phyloP scores from a whole-genome alignment of 2,113 vertebrate genomes.

The Tursiops truncatus region DNA sequence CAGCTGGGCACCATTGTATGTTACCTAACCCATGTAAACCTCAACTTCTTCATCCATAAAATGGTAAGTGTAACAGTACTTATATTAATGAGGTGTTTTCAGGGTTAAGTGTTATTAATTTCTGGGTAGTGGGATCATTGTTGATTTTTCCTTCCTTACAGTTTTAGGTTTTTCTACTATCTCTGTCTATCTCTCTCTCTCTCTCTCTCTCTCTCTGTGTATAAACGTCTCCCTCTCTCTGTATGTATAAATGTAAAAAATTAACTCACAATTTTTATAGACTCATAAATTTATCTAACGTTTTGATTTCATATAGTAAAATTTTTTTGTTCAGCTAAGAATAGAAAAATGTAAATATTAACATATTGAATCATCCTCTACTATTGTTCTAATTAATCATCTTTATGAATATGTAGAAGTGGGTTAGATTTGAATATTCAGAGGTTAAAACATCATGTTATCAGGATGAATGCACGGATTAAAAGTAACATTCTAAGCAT shows the following conservation, averaged over 20 bases:
- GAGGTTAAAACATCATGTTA: neutral
- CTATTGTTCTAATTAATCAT: neutral
- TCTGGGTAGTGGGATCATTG: neutral
- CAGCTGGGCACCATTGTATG: accelerated
- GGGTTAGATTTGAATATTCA: constrained; percentile 10
- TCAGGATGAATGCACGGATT: neutral
- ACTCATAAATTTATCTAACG: neutral
- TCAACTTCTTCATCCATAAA: neutral
- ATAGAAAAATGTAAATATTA: neutral
- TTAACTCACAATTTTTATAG: neutral
- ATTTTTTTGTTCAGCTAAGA: neutral
- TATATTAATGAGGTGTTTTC: neutral
- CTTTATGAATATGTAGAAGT: neutral
- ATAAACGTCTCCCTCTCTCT: neutral
- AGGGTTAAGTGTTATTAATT: neutral
- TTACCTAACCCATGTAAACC: neutral
- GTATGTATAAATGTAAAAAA: neutral
- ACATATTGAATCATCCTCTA: neutral
- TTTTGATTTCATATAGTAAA: neutral
- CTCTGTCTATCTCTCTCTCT: neutral
- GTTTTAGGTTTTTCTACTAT: neutral
- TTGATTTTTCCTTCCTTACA: neutral
- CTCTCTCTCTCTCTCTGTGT: neutral
- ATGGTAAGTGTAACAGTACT: neutral
- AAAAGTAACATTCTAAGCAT: neutral